Evolutionary conservation across 2,888 invertebrate species (phyloP), one percentile per base, ranked within the genome.

Genomic region (Aphidoletes aphidimyza): DNA sequence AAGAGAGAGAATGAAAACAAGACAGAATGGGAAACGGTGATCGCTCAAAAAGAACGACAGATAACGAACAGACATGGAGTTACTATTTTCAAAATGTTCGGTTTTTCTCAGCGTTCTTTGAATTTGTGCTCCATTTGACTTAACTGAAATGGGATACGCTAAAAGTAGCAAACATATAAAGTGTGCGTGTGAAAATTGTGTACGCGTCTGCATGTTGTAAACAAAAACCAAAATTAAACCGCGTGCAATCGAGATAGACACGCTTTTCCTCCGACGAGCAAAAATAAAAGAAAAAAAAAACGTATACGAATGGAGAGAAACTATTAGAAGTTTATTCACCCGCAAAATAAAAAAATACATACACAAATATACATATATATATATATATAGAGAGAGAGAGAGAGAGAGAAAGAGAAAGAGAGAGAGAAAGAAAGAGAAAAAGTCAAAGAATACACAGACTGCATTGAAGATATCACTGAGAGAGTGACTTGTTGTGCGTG

Each of bases 291-390:
- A 39, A 39, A 54, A 54, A 54, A 54, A 54, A 11, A 5, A 14
- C 26, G 69, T 69, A 30, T 69, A 69, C 34, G 69, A 69, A 69
- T 69, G 69, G 69, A 69, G 30, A 30, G 69, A 69, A 69, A 69
- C 81, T 37, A 37, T 37, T 81, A 81, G 81, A 37, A 81, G 81
- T 81, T 81, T 81, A 81, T 81, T 81, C 81, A 81, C 81, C 81
- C 37, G 81, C 81, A 81, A 81, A 81, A 81, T 81, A 36, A 37
- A 81, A 37, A 3, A 81, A 37, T 11, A 81, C 3, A 83, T 9
- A 14, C n/a, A 39, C 0, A 83, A 22, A 39, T 78, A 78, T 47
- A 37, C n/a, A 34, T 84, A 84, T 30, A 84, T 47, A 54, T 54
- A 54, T 26, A 84, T 54, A 49, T 49, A 34, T 84, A 47, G 47